phyloP scores from a whole-genome alignment of 2,888 invertebrate genomes.

The Fragum whitleyi region DNA sequence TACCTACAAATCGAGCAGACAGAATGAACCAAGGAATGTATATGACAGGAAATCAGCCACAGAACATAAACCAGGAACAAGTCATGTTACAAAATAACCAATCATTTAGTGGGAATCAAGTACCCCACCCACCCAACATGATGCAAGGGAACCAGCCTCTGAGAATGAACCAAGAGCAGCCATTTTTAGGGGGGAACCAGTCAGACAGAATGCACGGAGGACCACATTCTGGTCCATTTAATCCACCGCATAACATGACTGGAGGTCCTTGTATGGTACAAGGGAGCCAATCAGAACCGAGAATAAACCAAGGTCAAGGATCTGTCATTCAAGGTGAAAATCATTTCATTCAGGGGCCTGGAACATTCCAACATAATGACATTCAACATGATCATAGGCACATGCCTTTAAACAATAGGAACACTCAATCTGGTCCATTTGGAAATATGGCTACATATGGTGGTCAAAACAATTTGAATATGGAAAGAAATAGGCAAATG shows the following conservation, averaged over 20 bases:
- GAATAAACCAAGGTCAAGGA: not conserved
- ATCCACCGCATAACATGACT: not conserved
- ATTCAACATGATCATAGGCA: not conserved
- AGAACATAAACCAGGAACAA: not conserved
- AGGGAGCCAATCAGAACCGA: not conserved
- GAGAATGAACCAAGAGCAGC: too few species aligned
- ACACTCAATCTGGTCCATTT: too few species aligned
- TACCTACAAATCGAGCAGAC: not conserved
- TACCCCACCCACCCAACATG: too few species aligned
- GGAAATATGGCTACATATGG: too few species aligned
- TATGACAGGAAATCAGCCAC: not conserved
- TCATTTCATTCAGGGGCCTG: not conserved
- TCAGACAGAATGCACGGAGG: too few species aligned
- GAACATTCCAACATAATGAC: not conserved
- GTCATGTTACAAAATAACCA: not conserved
- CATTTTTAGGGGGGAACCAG: not conserved
- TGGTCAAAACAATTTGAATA: not conserved
- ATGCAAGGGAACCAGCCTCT: too few species aligned
- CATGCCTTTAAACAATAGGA: not conserved
- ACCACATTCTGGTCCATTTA: not conserved
- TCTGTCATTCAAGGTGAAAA: not conserved
- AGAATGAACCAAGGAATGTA: not conserved
- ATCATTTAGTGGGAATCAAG: too few species aligned
- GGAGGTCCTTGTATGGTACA: not conserved
- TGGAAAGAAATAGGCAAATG: not conserved